Evolutionary conservation across 2,888 invertebrate species (phyloP).

Genomic region (Ichneumoninae sp.): DNA sequence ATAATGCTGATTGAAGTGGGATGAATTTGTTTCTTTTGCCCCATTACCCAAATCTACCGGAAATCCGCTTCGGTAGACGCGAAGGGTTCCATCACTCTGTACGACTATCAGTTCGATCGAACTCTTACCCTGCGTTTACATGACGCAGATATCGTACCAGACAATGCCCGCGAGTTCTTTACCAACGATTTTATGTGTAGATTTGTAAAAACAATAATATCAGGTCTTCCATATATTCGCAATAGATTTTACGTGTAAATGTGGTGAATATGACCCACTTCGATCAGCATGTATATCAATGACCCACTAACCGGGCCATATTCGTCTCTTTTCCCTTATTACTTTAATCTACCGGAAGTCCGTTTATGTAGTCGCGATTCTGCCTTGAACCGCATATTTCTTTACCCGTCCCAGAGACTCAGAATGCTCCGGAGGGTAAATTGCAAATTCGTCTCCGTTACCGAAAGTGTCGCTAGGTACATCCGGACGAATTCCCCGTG

Average conservation of each 20-base stretch:
- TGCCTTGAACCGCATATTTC: not conserved
- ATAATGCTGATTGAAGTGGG: too few relatives aligned
- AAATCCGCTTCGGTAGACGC: too few relatives aligned
- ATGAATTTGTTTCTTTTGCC: too few relatives aligned
- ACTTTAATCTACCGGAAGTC: not conserved
- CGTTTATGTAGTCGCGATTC: not conserved
- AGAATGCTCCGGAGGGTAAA: not conserved
- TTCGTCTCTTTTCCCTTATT: too few relatives aligned
- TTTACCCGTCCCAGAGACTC: not conserved
- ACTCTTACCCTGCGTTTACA: too few relatives aligned
- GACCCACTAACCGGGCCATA: too few relatives aligned
- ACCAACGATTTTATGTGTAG: not conserved
- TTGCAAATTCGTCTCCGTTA: not conserved
- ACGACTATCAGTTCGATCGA: too few relatives aligned
- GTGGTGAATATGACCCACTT: not conserved
- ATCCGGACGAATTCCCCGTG: conserved; percentile 8
- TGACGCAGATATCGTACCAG: not conserved
- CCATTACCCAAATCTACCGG: too few relatives aligned
- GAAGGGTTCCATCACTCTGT: too few relatives aligned
- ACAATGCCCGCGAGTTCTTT: not conserved
- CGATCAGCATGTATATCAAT: too few relatives aligned
- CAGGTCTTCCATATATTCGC: too few relatives aligned
- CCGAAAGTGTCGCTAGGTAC: not conserved
- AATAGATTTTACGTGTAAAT: too few relatives aligned
- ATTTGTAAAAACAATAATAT: not conserved